Evolutionary conservation across 2,797 vertebrate species (phyloP), one percentile per base, ranked within the genome.

Genomic region (Darevskia nairensis): DNA sequence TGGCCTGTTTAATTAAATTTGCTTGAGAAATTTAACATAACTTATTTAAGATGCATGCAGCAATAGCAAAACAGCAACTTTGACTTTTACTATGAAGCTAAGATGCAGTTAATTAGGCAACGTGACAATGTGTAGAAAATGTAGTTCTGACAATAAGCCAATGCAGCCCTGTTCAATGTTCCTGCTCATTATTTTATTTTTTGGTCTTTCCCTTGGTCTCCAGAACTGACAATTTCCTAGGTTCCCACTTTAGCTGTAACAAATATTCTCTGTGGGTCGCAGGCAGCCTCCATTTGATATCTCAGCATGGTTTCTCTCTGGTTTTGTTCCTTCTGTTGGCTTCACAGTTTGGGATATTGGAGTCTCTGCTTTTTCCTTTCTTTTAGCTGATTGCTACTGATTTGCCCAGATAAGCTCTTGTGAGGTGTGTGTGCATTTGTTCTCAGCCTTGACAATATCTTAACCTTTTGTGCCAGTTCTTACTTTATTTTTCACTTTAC

Each of bases 361-460:
- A 87, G 9, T 9, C 59, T 84, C 86, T 74, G 46, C 13, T 64
- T 80, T 89, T 88, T 75, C 68, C n/a, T 39, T 69, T 90, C 79
- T 90, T 29, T 64, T 9, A 91, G 8, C 1, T 89, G 84, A 85
- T 85, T 95, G 79, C 55, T 75, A 39, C 74, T 88, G 84, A 93
- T 92, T 86, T 90, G 79, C 35, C 55, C 77, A 68, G 83, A 86
- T 89, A 94, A 93, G 35, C 0, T 84, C n/a, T 79, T 91, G 32
- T 46, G 80, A 44, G 81, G 83, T 84, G 9, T 55, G 17, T 59
- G n/a, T 59, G 6, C 77, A 59, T 41, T 1, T 61, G 6, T 90
- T 41, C 9, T 89, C 55, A n/a, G 72, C 35, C 81, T 13, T 89
- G 83, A 66, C 83, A 68, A 91, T 92, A 19, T 77, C 19, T 90